Evolutionary conservation across 2,113 vertebrate genomes (phyloP).

Genomic region (Puntigrus tetrazona): DNA sequence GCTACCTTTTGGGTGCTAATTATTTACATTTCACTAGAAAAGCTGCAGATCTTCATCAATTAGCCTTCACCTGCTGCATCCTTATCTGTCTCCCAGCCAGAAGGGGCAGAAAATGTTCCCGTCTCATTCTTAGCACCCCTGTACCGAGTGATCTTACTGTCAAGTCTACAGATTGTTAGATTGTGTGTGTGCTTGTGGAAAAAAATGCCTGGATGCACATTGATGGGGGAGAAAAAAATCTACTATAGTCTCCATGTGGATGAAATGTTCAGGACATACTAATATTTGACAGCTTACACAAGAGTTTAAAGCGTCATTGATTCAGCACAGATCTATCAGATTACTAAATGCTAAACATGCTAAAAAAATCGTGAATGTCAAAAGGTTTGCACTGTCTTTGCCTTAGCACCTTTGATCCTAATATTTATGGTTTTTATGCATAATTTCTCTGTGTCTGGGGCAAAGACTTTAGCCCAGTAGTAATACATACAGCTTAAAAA

Average conservation of each 20-base stretch:
- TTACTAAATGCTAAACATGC: background rate
- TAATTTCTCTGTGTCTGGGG: background rate
- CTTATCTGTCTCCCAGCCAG: conserved; percentile 15
- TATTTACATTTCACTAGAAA: conserved; percentile 49
- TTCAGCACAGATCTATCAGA: background rate
- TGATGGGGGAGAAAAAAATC: background rate
- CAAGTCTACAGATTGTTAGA: conserved; percentile 28
- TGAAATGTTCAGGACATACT: conserved; percentile 1
- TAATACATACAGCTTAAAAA: background rate
- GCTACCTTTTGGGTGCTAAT: conserved; percentile 39
- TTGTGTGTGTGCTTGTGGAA: conserved; percentile 16
- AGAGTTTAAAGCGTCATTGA: background rate
- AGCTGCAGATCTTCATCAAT: conserved; percentile 33
- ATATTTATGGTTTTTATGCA: background rate
- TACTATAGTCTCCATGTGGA: background rate
- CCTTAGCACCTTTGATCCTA: background rate
- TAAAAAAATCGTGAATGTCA: background rate
- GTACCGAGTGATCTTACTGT: conserved; percentile 57
- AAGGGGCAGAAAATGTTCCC: conserved; percentile 8
- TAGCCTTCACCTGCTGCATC: background rate
- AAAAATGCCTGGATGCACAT: background rate
- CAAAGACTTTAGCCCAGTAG: background rate
- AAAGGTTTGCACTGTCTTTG: background rate
- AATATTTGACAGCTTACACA: background rate
- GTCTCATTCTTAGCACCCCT: conserved; percentile 31